Evolutionary conservation across 2,888 invertebrate species (phyloP).

Genomic region (Caenorhabditis plicata): DNA sequence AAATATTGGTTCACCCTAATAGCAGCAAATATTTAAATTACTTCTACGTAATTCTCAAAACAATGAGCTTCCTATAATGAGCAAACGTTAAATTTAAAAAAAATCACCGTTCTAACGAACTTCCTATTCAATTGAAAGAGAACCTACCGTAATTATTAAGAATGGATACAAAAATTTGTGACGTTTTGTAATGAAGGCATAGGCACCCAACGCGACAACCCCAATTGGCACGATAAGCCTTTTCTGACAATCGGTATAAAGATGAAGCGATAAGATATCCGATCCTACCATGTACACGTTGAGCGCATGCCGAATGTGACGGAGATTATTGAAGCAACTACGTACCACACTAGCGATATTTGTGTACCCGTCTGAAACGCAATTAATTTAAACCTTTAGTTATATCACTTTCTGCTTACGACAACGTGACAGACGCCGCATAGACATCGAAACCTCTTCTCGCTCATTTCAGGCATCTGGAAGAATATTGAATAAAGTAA

Average conservation of each 20-base stretch:
- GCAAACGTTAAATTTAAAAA: too few species aligned
- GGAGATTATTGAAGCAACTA: slow-evolving; percentile 48
- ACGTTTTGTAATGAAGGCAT: slow-evolving; percentile 49
- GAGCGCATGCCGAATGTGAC: slow-evolving; percentile 58
- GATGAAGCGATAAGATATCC: slow-evolving; percentile 49
- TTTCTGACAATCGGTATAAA: slow-evolving; percentile 48
- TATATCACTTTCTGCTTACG: slow-evolving; percentile 44
- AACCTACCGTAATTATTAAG: slow-evolving; percentile 57
- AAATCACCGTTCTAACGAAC: background rate
- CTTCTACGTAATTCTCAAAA: too few species aligned
- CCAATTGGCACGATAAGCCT: slow-evolving; percentile 52
- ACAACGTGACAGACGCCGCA: slow-evolving; percentile 58
- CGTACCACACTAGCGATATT: slow-evolving; percentile 55
- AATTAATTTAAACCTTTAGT: too few species aligned
- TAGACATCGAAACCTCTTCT: slow-evolving; percentile 49
- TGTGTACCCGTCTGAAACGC: slow-evolving; percentile 55
- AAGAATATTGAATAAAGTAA: too few species aligned
- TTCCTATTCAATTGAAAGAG: background rate
- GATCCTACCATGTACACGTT: slow-evolving; percentile 44
- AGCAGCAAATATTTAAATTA: too few species aligned
- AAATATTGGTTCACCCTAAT: too few species aligned
- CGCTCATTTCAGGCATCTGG: slow-evolving; percentile 35
- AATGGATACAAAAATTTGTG: slow-evolving; percentile 62
- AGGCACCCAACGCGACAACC: slow-evolving; percentile 50
- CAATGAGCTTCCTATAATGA: too few species aligned